Conservation (phyloP, 2,888 invertebrate genomes). For the Dynastes grantii region DNA sequence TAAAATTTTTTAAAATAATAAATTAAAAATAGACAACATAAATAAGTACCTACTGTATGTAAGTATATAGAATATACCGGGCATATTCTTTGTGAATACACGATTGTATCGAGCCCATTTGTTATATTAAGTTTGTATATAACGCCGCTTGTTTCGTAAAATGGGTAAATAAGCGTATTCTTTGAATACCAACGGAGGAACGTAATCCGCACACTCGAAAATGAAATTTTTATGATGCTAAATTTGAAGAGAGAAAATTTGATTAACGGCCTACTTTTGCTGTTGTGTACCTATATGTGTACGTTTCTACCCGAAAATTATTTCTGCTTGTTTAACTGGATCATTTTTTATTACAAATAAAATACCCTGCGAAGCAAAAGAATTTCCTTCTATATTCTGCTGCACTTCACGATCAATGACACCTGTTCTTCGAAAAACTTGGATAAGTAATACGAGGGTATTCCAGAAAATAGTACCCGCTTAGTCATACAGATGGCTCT, state of each 20-base stretch:
- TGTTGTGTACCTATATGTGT: neutral
- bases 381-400: neutral
- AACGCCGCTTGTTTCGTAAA: slow-evolving; percentile 20
- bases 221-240: slow-evolving; percentile 33
- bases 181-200: slow-evolving; percentile 5
- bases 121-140: slow-evolving; percentile 42
- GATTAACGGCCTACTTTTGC: slow-evolving; percentile 1
- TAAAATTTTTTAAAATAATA: no score
- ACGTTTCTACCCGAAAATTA: neutral
- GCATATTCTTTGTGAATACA: neutral
- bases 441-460: no score
- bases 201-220: slow-evolving; percentile 30
- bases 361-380: neutral
- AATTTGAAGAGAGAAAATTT: slow-evolving; percentile 7
- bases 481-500: no score
- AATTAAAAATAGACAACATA: no score
- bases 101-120: slow-evolving; percentile 37
- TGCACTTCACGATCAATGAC: no score
- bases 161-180: slow-evolving; percentile 25
- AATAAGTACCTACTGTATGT: no score
- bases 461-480: no score
- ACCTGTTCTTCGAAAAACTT: no score
- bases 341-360: neutral
- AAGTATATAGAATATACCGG: no score
- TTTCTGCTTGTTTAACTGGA: neutral